phyloP scores from a whole-genome alignment of 37 sponge, comb jelly and placozoan species.

The Cladorhizidae sp. region DNA sequence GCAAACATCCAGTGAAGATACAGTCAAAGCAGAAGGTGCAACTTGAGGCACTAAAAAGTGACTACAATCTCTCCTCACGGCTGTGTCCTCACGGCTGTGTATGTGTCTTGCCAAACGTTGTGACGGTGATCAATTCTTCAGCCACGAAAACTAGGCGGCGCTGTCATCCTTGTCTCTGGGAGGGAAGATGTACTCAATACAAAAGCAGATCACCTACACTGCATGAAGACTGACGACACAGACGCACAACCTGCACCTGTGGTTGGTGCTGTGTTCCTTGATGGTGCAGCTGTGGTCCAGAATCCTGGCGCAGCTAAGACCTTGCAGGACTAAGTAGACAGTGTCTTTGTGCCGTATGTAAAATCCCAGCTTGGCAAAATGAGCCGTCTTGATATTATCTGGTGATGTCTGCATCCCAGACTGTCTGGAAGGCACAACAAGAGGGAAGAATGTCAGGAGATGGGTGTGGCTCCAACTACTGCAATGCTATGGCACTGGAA shows the following conservation, averaged over 20 bases:
- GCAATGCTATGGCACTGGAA: constrained; percentile 8
- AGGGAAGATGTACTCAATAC: background rate
- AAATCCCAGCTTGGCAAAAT: background rate
- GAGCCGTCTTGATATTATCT: constrained; percentile 7
- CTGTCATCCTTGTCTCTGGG: constrained; percentile 2
- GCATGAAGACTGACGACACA: background rate
- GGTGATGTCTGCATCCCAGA: constrained; percentile 23
- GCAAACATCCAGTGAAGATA: background rate
- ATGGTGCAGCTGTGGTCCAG: constrained; percentile 34
- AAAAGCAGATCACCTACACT: constrained; percentile 1
- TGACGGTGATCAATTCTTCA: too few relatives aligned
- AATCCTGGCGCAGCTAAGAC: constrained; percentile 24
- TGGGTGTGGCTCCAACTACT: constrained; percentile 4
- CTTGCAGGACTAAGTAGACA: constrained; percentile 5
- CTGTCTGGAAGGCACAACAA: too few relatives aligned
- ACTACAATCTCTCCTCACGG: constrained; percentile 18
- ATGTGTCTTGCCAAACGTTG: constrained; percentile 7
- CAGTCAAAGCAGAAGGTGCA: constrained; percentile 24
- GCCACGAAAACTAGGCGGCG: background rate
- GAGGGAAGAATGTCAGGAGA: constrained; percentile 15
- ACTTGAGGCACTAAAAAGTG: constrained; percentile 13
- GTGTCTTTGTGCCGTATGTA: constrained; percentile 12
- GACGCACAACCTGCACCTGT: background rate
- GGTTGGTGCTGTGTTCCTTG: constrained; percentile 15
- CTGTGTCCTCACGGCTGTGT: too few relatives aligned